Conservation (phyloP, 2,888 invertebrate species). For the Tholera decimalis region DNA sequence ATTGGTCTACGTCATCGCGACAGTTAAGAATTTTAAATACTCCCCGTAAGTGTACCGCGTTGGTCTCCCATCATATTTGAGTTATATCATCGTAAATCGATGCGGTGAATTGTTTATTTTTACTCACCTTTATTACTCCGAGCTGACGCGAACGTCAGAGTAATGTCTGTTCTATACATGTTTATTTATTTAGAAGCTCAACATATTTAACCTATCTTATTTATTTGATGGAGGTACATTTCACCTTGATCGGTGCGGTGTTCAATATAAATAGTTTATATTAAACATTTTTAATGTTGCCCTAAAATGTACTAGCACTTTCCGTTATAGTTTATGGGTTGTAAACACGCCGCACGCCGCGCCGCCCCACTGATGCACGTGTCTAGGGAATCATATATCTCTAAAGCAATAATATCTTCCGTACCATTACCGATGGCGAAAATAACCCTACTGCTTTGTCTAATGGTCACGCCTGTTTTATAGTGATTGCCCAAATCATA, state of each 20-base stretch:
- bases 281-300: constrained; percentile 61
- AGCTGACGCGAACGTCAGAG: constrained; percentile 18
- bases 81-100: constrained; percentile 66
- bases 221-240: constrained; percentile 44
- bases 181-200: constrained; percentile 31
- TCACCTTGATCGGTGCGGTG: constrained; percentile 43
- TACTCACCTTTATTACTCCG: constrained; percentile 59
- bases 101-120: constrained; percentile 68
- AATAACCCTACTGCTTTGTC: constrained; percentile 79
- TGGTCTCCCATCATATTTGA: constrained; percentile 73
- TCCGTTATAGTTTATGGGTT: constrained; percentile 78
- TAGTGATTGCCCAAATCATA: constrained; percentile 78
- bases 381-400: constrained; percentile 76
- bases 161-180: constrained; percentile 36
- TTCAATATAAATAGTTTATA: constrained; percentile 49
- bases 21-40: constrained; percentile 66
- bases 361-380: constrained; percentile 71
- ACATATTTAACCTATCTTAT: constrained; percentile 22
- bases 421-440: constrained; percentile 74
- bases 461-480: constrained; percentile 80
- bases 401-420: constrained; percentile 74
- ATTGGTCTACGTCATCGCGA: constrained; percentile 74
- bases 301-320: constrained; percentile 70
- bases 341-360: constrained; percentile 64
- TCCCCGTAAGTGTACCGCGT: constrained; percentile 65